These are phyloP conservation scores for Gymnosoma rotundatum DNA, from an alignment of 2,888 invertebrate species.

Conservation along the genomic window DNA sequence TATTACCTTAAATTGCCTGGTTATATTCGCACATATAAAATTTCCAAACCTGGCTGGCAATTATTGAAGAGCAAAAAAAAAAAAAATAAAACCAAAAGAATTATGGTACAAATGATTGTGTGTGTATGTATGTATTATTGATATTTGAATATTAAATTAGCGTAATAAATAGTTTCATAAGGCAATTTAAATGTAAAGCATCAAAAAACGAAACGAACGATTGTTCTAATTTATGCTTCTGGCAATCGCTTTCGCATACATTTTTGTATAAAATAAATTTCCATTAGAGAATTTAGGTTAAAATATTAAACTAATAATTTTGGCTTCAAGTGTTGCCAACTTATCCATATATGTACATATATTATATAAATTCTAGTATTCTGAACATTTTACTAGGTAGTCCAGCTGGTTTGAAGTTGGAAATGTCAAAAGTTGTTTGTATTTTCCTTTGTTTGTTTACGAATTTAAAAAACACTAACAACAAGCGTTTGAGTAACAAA, in stretches of 20 bases:
- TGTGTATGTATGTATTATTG: constrained; percentile 10
- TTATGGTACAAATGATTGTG: background rate
- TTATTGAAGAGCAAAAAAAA: background rate
- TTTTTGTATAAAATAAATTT: constrained; percentile 5
- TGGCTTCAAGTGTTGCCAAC: background rate
- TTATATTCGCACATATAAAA: background rate
- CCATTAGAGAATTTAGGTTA: constrained; percentile 19
- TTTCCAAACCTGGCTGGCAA: constrained; percentile 33
- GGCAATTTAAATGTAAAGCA: constrained; percentile 23
- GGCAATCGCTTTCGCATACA: constrained; percentile 5
- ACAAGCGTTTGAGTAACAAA: no score
- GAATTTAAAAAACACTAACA: no score
- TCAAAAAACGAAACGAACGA: background rate
- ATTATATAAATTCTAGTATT: no score
- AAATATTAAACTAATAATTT: constrained; percentile 7
- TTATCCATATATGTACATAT: background rate
- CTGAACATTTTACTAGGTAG: no score
- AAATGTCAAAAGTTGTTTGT: no score
- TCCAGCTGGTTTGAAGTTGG: no score
- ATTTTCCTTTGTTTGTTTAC: no score
- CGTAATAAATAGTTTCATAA: constrained; percentile 39
- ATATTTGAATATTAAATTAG: constrained; percentile 29
- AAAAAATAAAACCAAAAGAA: background rate
- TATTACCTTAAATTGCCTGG: constrained; percentile 8
- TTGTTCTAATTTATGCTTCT: constrained; percentile 34